phyloP scores from a whole-genome alignment of 64 coral and sea anemone genomes.

The Pocillopora damicornis region DNA sequence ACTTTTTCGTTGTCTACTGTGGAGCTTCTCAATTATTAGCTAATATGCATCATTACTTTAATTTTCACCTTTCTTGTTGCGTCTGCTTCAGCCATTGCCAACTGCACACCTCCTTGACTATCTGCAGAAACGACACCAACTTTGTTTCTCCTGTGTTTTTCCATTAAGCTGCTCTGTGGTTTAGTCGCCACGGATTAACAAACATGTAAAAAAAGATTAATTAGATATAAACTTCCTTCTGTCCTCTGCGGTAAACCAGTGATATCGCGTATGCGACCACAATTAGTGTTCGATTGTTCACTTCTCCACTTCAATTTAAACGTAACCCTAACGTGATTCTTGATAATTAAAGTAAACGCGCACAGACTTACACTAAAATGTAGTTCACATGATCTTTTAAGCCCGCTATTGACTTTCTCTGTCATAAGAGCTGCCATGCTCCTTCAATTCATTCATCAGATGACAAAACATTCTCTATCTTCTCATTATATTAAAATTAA shows the following conservation, averaged over 20 bases:
- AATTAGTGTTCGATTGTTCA: not conserved
- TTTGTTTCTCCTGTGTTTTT: slow-evolving; percentile 7
- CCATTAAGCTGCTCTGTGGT: not conserved
- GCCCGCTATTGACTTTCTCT: not conserved
- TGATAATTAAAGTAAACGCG: not conserved
- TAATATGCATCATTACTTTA: not conserved
- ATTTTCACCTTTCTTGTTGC: not conserved
- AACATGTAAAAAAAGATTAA: no score
- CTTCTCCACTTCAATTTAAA: not conserved
- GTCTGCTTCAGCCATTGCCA: not conserved
- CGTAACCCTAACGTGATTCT: not conserved
- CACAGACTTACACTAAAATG: not conserved
- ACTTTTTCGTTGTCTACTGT: not conserved
- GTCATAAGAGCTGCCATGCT: not conserved
- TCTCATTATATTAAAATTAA: not conserved
- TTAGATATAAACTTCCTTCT: no score
- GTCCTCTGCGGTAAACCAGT: not conserved
- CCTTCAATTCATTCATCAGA: not conserved
- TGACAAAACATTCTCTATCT: not conserved
- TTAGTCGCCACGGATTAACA: not conserved
- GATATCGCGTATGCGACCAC: not conserved
- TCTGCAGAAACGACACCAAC: not conserved
- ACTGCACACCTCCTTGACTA: slow-evolving; percentile 7
- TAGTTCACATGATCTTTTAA: not conserved
- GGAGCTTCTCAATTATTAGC: not conserved